Evolutionary conservation across 23 tunicate genomes (phyloP).

Genomic region (Trididemnum nubilum): DNA sequence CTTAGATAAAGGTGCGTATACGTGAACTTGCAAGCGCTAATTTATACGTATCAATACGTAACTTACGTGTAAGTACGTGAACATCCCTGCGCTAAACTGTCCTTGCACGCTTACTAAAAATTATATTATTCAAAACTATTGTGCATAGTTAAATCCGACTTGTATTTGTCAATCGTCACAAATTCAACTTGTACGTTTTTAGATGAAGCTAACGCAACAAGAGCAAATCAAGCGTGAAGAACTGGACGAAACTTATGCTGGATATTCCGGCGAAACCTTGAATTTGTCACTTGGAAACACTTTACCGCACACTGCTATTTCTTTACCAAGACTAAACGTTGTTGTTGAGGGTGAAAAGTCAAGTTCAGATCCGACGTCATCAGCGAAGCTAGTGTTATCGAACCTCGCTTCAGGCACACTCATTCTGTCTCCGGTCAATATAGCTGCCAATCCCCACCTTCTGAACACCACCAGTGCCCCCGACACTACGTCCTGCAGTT

Average conservation of each 20-base stretch:
- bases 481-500: background rate
- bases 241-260: background rate
- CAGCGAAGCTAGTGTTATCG: slow-evolving; percentile 32
- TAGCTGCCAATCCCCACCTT: background rate
- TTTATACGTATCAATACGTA: too few relatives aligned
- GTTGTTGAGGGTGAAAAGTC: background rate
- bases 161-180: too few relatives aligned
- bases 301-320: background rate
- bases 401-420: slow-evolving; percentile 38
- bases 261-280: background rate
- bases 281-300: background rate
- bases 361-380: background rate
- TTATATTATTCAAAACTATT: too few relatives aligned
- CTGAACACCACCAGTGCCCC: background rate
- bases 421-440: slow-evolving; percentile 24
- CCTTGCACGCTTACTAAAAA: too few relatives aligned
- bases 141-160: too few relatives aligned
- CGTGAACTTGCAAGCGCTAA: too few relatives aligned
- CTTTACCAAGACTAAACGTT: slow-evolving; percentile 9
- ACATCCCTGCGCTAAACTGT: too few relatives aligned
- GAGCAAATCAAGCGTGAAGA: background rate
- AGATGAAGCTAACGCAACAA: background rate
- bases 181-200: too few relatives aligned
- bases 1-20: too few relatives aligned
- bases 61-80: too few relatives aligned